These are phyloP conservation scores for Aphrocallistes beatrix DNA, from an alignment of 37 sponge, comb jelly and placozoan species.

Conservation along the genomic window DNA sequence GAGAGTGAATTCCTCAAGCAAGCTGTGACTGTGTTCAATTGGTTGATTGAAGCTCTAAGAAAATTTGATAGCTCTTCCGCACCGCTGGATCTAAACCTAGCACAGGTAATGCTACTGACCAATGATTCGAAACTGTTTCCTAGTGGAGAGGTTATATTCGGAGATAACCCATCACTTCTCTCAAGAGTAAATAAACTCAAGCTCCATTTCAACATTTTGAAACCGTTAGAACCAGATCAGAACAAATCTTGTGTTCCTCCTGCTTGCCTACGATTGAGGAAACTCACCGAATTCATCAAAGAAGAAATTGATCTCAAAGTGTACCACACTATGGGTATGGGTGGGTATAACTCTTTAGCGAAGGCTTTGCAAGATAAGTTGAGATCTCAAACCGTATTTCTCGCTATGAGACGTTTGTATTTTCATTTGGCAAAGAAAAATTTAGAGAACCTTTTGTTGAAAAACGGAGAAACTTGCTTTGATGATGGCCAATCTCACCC, in stretches of 20 bases:
- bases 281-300: not conserved
- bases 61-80: not conserved
- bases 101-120: not conserved
- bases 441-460: not conserved
- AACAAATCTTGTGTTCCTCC: not conserved
- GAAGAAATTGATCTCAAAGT: not conserved
- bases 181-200: not conserved
- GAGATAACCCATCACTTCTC: not conserved
- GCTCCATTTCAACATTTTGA: not conserved
- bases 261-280: not conserved
- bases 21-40: not conserved
- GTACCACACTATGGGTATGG: not conserved
- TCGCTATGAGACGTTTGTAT: not conserved
- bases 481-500: not conserved
- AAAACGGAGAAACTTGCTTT: constrained; percentile 11
- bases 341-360: not conserved
- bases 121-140: not conserved
- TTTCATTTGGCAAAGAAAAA: not conserved
- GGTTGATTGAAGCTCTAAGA: not conserved
- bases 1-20: not conserved
- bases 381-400: not conserved
- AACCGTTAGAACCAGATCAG: not conserved
- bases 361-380: not conserved
- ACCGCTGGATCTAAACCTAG: not conserved
- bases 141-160: not conserved